Evolutionary conservation across 1,140 invertebrate species (phyloP), one percentile per base, ranked within the genome.

Genomic region (Dendroctonus valens): DNA sequence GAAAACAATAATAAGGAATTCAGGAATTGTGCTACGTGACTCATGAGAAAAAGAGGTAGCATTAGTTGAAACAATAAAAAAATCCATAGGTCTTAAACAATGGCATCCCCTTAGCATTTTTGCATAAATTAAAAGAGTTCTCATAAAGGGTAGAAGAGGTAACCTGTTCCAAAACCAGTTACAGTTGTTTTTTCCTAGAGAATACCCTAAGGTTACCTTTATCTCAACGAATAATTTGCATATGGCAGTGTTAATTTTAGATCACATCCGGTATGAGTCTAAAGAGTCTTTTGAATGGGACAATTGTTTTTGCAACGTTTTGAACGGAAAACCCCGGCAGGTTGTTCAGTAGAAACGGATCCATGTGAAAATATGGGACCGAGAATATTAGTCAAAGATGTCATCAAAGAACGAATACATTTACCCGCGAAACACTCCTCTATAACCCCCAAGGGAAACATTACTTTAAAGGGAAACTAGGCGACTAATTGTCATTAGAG

Each of bases 81-180:
- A 26, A 26, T 26, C 26, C 26, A 26, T 26, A 26, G 26, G 1
- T 26, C 26, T 26, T 26, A 46, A 46, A 46, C n/a, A 46, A 46
- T 46, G n/a, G 37, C 38, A 54, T 11, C 52, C 52, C 52, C 40
- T 54, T 54, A 12, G 41, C 8, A n/a, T 42, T 15, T 42, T 41
- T 26, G 59, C 44, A 60, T 60, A 60, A 60, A 60, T 49, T 50
- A 49, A 59, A 48, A 50, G 15, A 40, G 11, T 60, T 60, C 48
- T 40, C 46, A 60, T n/a, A 60, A 38, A 50, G 37, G 59, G 26
- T 37, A 8, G 15, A 63, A 46, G 60, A 52, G 46, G 37, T 44
- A 63, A 63, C 60, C 60, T 63, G 60, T 63, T 26, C 39, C 51
- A 6, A 53, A 63, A 63, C 60, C 51, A 63, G 60, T 63, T 63